A percentile compares a stretch with the other conserved stretches of the same genome.
These are phyloP conservation scores for Cotesia congregata DNA, from an alignment of 2,888 invertebrate genomes.

Conservation along the genomic window DNA sequence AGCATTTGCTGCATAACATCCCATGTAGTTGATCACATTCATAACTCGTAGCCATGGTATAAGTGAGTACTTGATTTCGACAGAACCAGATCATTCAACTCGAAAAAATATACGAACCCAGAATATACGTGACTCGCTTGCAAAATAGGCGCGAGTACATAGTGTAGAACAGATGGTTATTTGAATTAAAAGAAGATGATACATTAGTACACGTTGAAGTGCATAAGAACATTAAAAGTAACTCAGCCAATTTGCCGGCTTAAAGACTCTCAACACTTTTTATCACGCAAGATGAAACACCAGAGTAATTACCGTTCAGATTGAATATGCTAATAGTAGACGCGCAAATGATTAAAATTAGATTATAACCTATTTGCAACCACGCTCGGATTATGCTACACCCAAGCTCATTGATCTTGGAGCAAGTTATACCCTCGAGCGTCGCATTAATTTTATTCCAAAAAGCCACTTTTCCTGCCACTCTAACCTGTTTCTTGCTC, in stretches of 20 bases:
- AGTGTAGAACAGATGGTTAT: too few relatives aligned
- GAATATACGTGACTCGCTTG: slow-evolving; percentile 37
- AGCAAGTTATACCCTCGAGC: slow-evolving; percentile 20
- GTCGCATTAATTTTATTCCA: slow-evolving; percentile 27
- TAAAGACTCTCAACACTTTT: slow-evolving; percentile 30
- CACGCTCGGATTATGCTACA: slow-evolving; percentile 5
- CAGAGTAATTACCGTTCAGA: slow-evolving; percentile 56
- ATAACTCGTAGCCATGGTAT: slow-evolving; percentile 2
- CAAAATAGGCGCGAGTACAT: slow-evolving; percentile 7
- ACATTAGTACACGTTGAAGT: too few relatives aligned
- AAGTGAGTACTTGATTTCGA: too few relatives aligned
- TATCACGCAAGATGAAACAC: slow-evolving; percentile 46
- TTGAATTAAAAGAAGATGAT: too few relatives aligned
- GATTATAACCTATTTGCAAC: slow-evolving; percentile 53
- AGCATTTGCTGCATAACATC: not conserved
- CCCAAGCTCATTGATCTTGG: slow-evolving; percentile 29
- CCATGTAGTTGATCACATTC: slow-evolving; percentile 6
- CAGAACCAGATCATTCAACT: not conserved
- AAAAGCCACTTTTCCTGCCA: slow-evolving; percentile 15
- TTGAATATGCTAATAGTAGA: slow-evolving; percentile 57
- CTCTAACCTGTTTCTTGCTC: slow-evolving; percentile 9
- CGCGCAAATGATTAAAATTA: slow-evolving; percentile 56
- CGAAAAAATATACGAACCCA: not conserved
- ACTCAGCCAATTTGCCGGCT: not conserved
- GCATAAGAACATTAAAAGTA: not conserved